Percentiles rank a stretch among this genome's conserved stretches.
These are phyloP conservation scores for Holocentrus rufus DNA, from an alignment of 2,797 vertebrate genomes.

Conservation along the genomic window DNA sequence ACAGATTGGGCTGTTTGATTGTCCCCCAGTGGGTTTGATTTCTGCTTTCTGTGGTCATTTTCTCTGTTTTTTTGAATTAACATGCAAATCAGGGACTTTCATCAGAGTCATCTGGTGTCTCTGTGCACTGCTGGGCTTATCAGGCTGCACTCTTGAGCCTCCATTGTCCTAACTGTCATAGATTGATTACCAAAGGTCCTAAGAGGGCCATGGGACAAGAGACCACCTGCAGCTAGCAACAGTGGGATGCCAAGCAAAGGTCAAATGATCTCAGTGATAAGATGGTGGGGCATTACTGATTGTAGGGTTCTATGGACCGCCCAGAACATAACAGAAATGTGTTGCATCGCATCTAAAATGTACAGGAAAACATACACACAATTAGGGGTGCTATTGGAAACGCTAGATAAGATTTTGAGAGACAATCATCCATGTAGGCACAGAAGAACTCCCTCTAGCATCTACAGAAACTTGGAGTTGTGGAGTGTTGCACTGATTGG, in stretches of 20 bases:
- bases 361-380: neutral
- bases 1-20: conserved; percentile 14
- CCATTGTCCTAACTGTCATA: conserved; percentile 24
- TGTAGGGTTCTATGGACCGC: neutral
- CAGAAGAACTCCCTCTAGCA: no score
- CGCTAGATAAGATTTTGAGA: no score
- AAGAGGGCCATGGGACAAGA: neutral
- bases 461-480: no score
- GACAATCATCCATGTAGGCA: no score
- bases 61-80: conserved; percentile 4
- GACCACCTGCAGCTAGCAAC: conserved; percentile 30
- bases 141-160: conserved; percentile 6
- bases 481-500: no score
- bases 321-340: neutral
- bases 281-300: neutral
- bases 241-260: conserved; percentile 32
- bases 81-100: no score
- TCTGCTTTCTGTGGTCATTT: conserved; percentile 5
- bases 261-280: conserved; percentile 33
- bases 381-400: no score
- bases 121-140: neutral
- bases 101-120: neutral
- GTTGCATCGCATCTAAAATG: neutral
- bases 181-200: conserved; percentile 23
- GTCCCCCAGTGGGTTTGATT: conserved; percentile 1